These are phyloP conservation scores for Camelus bactrianus DNA, from an alignment of 2,113 vertebrate genomes.

Conservation along the genomic window DNA sequence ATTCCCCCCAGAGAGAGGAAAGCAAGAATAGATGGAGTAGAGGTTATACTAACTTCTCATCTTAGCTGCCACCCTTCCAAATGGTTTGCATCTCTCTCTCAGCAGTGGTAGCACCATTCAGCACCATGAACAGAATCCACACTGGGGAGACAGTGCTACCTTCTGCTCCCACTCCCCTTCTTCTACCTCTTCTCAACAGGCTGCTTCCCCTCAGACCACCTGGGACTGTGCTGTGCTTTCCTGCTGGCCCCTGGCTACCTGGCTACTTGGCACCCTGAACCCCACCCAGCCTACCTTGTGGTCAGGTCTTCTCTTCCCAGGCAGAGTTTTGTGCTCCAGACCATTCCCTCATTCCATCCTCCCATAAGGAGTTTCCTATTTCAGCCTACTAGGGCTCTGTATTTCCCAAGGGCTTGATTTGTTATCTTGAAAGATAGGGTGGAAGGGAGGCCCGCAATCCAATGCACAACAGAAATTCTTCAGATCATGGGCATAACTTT, in stretches of 20 bases:
- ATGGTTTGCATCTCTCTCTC: not conserved
- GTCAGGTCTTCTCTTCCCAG: not conserved
- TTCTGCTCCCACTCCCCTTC: not conserved
- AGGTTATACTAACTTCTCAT: not conserved
- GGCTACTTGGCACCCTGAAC: not conserved
- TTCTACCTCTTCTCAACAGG: not conserved
- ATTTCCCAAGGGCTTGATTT: not conserved
- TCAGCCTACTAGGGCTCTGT: not conserved
- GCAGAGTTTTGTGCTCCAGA: not conserved
- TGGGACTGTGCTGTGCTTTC: not conserved
- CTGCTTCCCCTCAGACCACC: too few species aligned
- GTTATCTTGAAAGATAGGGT: not conserved
- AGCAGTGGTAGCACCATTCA: not conserved
- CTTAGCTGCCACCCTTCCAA: not conserved
- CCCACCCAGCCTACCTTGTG: not conserved
- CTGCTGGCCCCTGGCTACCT: not conserved
- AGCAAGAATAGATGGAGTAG: not conserved
- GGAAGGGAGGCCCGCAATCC: not conserved
- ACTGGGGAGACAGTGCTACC: not conserved
- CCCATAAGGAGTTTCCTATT: not conserved
- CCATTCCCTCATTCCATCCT: not conserved
- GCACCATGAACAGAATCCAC: not conserved
- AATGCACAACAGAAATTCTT: not conserved
- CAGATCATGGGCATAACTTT: not conserved
- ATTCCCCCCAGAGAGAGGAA: not conserved